These are phyloP conservation scores for Papilio dardanus DNA, from an alignment of 1,140 invertebrate species.

Conservation along the genomic window DNA sequence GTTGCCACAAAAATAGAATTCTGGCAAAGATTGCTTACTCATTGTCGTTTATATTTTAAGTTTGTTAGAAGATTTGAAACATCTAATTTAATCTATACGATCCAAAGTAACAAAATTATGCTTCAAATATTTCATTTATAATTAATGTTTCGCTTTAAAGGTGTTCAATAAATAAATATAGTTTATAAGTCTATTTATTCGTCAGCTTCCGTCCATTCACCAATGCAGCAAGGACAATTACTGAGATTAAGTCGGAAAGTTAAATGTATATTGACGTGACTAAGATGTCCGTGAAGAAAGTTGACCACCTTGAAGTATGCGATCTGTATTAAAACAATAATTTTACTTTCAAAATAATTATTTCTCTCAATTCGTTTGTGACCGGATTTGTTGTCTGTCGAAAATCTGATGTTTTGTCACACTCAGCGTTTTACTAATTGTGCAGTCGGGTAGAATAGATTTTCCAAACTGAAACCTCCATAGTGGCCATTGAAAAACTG, in stretches of 20 bases:
- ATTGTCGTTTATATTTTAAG: neutral
- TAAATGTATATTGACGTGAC: neutral
- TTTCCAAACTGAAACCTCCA: neutral
- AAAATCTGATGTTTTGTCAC: no score
- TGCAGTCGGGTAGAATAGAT: neutral
- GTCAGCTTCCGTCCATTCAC: slow-evolving; percentile 30
- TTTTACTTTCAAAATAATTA: no score
- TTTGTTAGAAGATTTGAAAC: neutral
- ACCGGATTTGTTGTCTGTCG: neutral
- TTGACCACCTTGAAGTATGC: slow-evolving; percentile 27
- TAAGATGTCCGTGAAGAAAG: slow-evolving; percentile 32
- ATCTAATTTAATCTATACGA: neutral
- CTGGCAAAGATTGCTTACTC: slow-evolving; percentile 44
- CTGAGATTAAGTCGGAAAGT: slow-evolving; percentile 26
- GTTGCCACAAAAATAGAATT: slow-evolving; percentile 65
- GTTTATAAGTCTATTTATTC: slow-evolving; percentile 3
- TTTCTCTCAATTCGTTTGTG: neutral
- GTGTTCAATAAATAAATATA: neutral
- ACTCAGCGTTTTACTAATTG: neutral
- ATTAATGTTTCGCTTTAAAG: neutral
- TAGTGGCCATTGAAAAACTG: no score
- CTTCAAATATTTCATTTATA: neutral
- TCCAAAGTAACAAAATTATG: neutral
- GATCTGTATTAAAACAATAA: neutral
- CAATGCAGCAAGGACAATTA: slow-evolving; percentile 27